These are phyloP conservation scores for Elanoides forficatus DNA, from an alignment of 2,113 vertebrate genomes.

Conservation along the genomic window DNA sequence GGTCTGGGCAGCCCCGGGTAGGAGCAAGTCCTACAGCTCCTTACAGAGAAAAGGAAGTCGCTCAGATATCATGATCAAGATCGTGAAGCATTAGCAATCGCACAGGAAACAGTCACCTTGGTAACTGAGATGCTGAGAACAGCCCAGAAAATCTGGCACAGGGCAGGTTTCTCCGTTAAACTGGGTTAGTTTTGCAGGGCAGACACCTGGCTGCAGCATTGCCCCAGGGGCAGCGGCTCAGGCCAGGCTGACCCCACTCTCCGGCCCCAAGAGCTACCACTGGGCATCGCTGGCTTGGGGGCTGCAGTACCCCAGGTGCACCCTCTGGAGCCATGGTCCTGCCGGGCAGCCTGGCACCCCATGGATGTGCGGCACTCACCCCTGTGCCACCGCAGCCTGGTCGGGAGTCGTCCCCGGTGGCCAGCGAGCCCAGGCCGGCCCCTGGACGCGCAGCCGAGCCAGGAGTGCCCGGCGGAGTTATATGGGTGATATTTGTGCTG, in stretches of 20 bases:
- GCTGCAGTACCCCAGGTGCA: background rate
- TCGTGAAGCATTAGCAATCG: background rate
- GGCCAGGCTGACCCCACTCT: rapidly evolving
- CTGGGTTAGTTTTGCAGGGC: background rate
- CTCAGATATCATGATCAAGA: background rate
- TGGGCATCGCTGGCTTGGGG: background rate
- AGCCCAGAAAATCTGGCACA: conserved; percentile 31
- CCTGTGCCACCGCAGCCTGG: rapidly evolving
- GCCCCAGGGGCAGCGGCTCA: too few species aligned
- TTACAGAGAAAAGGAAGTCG: conserved; percentile 7
- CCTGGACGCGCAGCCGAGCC: background rate
- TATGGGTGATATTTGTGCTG: rapidly evolving
- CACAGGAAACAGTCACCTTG: conserved; percentile 61
- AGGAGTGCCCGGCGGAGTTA: rapidly evolving
- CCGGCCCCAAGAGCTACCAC: background rate
- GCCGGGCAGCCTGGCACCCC: rapidly evolving
- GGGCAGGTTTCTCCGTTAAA: background rate
- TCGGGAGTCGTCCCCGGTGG: background rate
- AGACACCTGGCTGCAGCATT: background rate
- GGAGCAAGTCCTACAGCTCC: background rate
- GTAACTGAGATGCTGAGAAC: conserved; percentile 37
- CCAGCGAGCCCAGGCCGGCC: rapidly evolving
- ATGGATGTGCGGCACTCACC: background rate
- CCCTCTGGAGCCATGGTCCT: rapidly evolving
- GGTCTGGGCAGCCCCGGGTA: background rate